Evolutionary conservation across 2,797 vertebrate genomes (phyloP).

Genomic region (Amphiprion clarkii): DNA sequence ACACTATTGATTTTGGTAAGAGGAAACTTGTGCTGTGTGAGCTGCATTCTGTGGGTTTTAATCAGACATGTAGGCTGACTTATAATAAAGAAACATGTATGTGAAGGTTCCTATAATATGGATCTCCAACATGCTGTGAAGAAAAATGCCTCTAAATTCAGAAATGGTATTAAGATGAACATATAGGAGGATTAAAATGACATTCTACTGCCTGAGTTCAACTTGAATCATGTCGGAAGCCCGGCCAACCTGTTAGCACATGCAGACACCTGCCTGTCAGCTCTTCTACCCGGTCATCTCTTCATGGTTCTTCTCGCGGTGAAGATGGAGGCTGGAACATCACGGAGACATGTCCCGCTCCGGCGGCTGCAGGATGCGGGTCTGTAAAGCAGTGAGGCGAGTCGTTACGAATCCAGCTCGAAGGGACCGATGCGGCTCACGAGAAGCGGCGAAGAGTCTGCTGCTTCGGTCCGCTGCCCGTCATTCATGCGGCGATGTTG

Average conservation of each 20-base stretch:
- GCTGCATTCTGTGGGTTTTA: conserved; percentile 3
- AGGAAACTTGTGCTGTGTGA: conserved; percentile 51
- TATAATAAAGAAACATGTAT: conserved; percentile 5
- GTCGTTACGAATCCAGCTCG: conserved; percentile 26
- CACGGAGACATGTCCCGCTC: conserved; percentile 38
- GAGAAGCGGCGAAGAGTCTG: conserved; percentile 13
- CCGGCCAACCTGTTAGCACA: conserved; percentile 68
- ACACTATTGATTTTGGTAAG: conserved; percentile 67
- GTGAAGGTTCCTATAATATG: not conserved
- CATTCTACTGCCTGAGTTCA: not conserved
- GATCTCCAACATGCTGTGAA: not conserved
- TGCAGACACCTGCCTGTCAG: conserved; percentile 71
- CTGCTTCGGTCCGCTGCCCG: conserved; percentile 31
- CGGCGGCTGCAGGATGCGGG: not conserved
- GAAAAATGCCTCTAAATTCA: not conserved
- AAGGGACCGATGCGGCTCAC: not conserved
- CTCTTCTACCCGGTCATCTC: conserved; percentile 70
- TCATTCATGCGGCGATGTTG: conserved; percentile 55
- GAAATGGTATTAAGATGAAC: not conserved
- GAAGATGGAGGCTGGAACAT: conserved; percentile 67
- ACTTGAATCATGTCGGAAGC: conserved; percentile 17
- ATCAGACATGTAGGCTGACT: not conserved
- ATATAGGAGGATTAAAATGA: not conserved
- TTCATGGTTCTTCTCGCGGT: conserved; percentile 53
- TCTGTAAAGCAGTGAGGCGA: not conserved